A percentile compares a stretch with the other conserved stretches of the same genome.
Evolutionary conservation across 2,797 vertebrate species (phyloP).

Genomic region (Crossoptilon crossoptilon): DNA sequence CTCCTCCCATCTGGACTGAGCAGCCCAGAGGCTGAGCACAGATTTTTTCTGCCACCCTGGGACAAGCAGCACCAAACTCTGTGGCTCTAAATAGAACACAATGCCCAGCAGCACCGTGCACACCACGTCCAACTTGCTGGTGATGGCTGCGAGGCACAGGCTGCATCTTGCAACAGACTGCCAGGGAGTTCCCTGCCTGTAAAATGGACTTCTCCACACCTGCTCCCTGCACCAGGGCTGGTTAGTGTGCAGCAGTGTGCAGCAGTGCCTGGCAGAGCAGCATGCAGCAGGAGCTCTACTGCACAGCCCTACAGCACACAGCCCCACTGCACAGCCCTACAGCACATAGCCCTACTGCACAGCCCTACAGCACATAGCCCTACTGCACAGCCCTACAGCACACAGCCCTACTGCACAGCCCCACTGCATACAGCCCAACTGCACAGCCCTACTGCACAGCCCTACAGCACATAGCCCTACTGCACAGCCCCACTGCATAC

Average conservation of each 20-base stretch:
- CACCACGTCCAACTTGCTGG: not conserved
- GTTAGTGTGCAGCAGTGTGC: not conserved
- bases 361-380: too few species aligned
- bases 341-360: too few species aligned
- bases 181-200: not conserved
- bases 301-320: not conserved
- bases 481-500: too few species aligned
- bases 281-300: not conserved
- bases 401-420: too few species aligned
- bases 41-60: conserved; percentile 30
- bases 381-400: too few species aligned
- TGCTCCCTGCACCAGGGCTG: not conserved
- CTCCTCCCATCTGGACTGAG: not conserved
- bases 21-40: not conserved
- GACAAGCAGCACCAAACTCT: conserved; percentile 5
- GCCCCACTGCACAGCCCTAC: too few species aligned
- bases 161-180: not conserved
- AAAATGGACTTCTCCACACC: not conserved
- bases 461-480: too few species aligned
- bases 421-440: too few species aligned
- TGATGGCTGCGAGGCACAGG: fast-evolving
- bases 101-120: not conserved
- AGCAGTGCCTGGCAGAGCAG: fast-evolving
- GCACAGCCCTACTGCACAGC: too few species aligned
- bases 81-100: fast-evolving